Base-by-base conservation (phyloP, 2,888 invertebrate genomes). In the Siphonodentalium dalli region DNA sequence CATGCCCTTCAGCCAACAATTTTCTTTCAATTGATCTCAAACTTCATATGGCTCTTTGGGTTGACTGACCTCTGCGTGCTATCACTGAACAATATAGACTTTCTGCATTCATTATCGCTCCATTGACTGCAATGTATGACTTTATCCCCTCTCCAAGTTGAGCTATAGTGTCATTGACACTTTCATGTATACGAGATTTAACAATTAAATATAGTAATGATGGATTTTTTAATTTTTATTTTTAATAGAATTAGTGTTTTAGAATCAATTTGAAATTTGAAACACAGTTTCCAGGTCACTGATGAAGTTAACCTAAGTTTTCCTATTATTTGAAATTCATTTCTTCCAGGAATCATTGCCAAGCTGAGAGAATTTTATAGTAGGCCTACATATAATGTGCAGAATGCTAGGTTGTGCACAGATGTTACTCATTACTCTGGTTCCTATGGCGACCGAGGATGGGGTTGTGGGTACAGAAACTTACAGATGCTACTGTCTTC, bases 381-480 rank as follows among this genome's bases (percentile, higher is more conserved):
- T 27, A 67, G 66, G 33, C 61, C 67, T 9, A 66, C 72, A 18
- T 69, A 86, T 35, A 88, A 88, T 71, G 88, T 91, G 51, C 84
- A 86, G 46, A 86, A 87, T 73, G 89, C 89, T 0, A 87, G 89
- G 78, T 84, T 91, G 60, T 92, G 92, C 80, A 89, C 89, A 23
- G 88, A 88, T 0, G 89, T 90, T 35, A 92, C 92, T 79, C 92
- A 93, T 82, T 93, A 90, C 79, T 90, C 90, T 1, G 90, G 90
- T 35, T 91, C 91, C 0, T 92, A 91, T 74, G 93, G 92, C 11
- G 93, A 93, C 82, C 86, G 89, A 68, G 93, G 93, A 8, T 94
- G 93, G 92, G 93, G 93, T 2, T 94, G 94, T 75, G 94, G 94
- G 0, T 93, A 93, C 78, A 85, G 93, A 71, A 93, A 93, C 83